Evolutionary conservation across 1,140 invertebrate genomes (phyloP).

Genomic region (Cecropterus lyciades): DNA sequence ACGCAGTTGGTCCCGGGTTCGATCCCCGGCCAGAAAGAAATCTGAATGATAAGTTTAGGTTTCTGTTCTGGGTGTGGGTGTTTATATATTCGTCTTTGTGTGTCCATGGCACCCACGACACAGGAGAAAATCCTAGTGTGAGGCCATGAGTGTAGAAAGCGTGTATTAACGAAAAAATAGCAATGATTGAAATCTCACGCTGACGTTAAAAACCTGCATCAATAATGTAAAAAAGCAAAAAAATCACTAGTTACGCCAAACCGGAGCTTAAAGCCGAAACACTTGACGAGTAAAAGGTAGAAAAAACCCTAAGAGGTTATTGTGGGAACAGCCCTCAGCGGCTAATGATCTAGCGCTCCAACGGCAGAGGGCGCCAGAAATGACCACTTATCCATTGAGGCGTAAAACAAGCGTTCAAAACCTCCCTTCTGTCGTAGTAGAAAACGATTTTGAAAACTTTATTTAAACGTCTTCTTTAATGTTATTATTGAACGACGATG

Average conservation of each 20-base stretch:
- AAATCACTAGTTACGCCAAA: neutral
- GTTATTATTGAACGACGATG: too few relatives aligned
- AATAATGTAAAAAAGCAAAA: neutral
- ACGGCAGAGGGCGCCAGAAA: neutral
- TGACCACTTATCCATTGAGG: constrained; percentile 6
- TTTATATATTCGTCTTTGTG: too few relatives aligned
- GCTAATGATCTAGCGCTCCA: constrained; percentile 12
- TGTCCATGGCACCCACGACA: too few relatives aligned
- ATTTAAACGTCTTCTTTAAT: neutral
- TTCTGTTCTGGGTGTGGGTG: too few relatives aligned
- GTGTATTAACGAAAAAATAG: too few relatives aligned
- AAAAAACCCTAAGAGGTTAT: constrained; percentile 9
- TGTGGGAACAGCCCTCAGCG: constrained; percentile 11
- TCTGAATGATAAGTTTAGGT: too few relatives aligned
- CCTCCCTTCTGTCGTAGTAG: neutral
- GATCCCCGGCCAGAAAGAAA: too few relatives aligned
- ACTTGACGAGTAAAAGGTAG: constrained; percentile 5
- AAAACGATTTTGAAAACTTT: neutral
- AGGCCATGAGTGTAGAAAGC: too few relatives aligned
- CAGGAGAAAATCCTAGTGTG: too few relatives aligned
- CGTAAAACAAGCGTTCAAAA: constrained; percentile 2
- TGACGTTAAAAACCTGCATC: neutral
- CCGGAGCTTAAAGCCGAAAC: neutral
- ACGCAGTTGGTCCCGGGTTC: too few relatives aligned
- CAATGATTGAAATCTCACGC: too few relatives aligned